Conservation (phyloP, 2,113 vertebrate genomes). For the Columbina picui region DNA sequence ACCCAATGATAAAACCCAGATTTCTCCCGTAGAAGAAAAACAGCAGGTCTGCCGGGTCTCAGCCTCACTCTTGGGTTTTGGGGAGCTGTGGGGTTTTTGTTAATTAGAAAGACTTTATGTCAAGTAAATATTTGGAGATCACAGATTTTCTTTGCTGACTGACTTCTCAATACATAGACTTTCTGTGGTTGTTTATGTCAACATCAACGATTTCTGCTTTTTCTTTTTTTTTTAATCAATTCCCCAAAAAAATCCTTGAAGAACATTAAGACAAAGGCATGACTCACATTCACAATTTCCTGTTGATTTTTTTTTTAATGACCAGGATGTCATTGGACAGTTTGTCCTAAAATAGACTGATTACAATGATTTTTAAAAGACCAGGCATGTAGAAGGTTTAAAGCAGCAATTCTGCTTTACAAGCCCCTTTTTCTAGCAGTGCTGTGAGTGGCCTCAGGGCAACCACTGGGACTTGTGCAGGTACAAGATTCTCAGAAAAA, state of each 20-base stretch:
- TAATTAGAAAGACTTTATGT: neutral
- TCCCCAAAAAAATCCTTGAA: conserved; percentile 52
- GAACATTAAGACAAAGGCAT: conserved; percentile 56
- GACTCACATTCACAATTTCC: conserved; percentile 64
- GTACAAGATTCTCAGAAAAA: neutral
- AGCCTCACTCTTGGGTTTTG: neutral
- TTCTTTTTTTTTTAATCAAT: conserved; percentile 21
- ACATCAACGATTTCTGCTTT: conserved; percentile 33
- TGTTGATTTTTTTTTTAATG: conserved; percentile 11
- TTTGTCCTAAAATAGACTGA: conserved; percentile 40
- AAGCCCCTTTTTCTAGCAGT: neutral
- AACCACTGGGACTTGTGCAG: neutral
- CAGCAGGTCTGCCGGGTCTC: accelerated
- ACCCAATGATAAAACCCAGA: neutral
- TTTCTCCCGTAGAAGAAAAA: neutral
- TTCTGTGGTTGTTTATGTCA: neutral
- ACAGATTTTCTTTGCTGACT: neutral
- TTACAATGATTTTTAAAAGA: neutral
- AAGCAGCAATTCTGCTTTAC: neutral
- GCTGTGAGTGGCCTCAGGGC: neutral
- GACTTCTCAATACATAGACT: neutral
- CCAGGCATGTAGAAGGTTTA: neutral
- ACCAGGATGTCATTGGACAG: conserved; percentile 48
- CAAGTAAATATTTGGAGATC: neutral
- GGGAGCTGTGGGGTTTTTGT: neutral